Conservation (phyloP, 1,140 invertebrate genomes). For the Tetramorium alpestre region DNA sequence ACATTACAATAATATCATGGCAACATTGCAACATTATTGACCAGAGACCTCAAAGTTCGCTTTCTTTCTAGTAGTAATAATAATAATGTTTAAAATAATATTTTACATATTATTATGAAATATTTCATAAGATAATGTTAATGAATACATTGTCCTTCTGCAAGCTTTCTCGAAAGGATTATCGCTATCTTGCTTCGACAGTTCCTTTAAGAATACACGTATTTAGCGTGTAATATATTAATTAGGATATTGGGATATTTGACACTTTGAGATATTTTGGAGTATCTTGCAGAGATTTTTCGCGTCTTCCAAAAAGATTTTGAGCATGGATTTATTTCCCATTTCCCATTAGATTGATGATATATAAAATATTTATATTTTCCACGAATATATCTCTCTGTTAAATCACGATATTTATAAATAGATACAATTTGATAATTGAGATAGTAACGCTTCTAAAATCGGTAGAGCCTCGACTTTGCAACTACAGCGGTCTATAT, state of each 20-base stretch:
- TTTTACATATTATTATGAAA: too few relatives aligned
- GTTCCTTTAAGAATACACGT: slow-evolving; percentile 82
- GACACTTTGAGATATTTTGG: not conserved
- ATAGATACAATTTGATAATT: slow-evolving; percentile 4
- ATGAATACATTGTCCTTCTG: slow-evolving; percentile 67
- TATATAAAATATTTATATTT: not conserved
- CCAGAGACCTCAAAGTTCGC: too few relatives aligned
- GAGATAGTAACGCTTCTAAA: slow-evolving; percentile 82
- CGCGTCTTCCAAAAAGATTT: not conserved
- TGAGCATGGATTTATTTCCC: not conserved
- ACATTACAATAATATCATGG: too few relatives aligned
- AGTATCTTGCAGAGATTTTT: not conserved
- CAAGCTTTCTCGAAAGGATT: slow-evolving; percentile 84
- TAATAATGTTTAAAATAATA: too few relatives aligned
- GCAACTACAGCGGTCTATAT: slow-evolving; percentile 96
- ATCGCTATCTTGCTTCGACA: slow-evolving; percentile 83
- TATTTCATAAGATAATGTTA: slow-evolving; percentile 27
- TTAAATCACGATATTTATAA: slow-evolving; percentile 12
- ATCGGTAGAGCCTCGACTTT: slow-evolving; percentile 90
- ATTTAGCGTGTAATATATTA: slow-evolving; percentile 44
- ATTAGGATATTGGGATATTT: not conserved
- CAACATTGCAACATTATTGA: too few relatives aligned
- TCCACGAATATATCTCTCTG: not conserved
- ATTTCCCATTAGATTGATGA: not conserved
- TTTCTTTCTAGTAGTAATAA: too few relatives aligned